Percentiles rank a stretch among this genome's conserved stretches.
These are phyloP conservation scores for Prionace glauca DNA, from an alignment of 2,797 vertebrate species.

Conservation along the genomic window DNA sequence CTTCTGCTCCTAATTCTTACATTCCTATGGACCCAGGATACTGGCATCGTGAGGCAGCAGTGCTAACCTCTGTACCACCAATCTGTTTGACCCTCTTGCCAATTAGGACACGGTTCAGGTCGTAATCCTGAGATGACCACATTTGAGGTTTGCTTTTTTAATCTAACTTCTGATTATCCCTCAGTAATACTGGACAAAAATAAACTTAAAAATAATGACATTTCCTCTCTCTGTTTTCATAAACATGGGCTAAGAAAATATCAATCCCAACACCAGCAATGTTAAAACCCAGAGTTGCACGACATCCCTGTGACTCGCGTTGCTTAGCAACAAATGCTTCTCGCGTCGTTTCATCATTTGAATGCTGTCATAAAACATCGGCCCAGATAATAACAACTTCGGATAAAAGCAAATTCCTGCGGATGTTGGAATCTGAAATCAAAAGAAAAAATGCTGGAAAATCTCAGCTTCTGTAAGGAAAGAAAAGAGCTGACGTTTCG, in stretches of 20 bases:
- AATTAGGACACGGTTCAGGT: background rate
- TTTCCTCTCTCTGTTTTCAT: background rate
- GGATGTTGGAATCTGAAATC: no score
- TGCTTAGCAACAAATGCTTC: background rate
- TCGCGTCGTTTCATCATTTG: background rate
- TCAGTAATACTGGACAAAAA: background rate
- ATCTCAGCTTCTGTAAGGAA: no score
- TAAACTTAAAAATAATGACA: background rate
- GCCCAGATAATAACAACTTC: background rate
- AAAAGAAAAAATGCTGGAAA: no score
- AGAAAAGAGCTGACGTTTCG: no score
- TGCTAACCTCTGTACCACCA: no score
- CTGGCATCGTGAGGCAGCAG: no score
- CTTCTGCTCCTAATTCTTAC: no score
- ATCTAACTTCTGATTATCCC: background rate
- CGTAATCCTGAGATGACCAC: background rate
- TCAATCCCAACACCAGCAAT: background rate
- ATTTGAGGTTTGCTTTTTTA: background rate
- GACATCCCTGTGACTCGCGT: background rate
- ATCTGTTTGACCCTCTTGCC: background rate
- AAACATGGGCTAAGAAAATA: background rate
- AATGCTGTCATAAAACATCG: background rate
- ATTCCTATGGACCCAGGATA: no score
- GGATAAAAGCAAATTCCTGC: no score
- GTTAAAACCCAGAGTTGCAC: background rate